Evolutionary conservation across 2,797 vertebrate species (phyloP).

Genomic region (Syncerus caffer): DNA sequence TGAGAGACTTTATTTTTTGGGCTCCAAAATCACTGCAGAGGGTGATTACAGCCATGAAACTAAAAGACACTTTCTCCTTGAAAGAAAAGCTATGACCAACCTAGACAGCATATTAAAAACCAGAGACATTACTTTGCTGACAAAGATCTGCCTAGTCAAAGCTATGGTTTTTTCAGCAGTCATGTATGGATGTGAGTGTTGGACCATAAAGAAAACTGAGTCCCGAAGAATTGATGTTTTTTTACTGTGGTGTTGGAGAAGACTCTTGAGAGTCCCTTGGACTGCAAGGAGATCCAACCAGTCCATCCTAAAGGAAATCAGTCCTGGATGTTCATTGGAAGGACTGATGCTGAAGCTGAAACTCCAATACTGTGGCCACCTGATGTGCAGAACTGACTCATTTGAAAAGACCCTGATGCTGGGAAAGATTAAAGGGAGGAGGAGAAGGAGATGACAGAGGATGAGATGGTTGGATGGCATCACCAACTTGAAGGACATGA

Average conservation of each 20-base stretch:
- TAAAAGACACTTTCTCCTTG: not conserved
- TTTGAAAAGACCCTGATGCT: not conserved
- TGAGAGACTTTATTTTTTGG: not conserved
- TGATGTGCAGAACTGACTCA: not conserved
- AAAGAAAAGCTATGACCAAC: not conserved
- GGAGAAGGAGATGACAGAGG: not conserved
- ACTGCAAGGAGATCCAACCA: no score
- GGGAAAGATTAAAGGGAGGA: not conserved
- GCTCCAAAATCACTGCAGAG: not conserved
- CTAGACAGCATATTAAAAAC: not conserved
- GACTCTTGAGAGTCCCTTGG: no score
- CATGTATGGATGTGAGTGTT: not conserved
- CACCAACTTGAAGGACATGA: not conserved
- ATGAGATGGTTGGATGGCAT: not conserved
- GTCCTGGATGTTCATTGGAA: no score
- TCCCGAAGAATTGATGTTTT: no score
- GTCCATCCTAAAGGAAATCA: no score
- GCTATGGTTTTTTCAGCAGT: not conserved
- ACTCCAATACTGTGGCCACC: no score
- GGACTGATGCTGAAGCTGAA: no score
- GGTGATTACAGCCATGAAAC: not conserved
- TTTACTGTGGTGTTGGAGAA: no score
- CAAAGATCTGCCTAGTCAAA: not conserved
- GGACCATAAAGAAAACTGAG: not conserved
- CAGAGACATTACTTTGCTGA: not conserved